Conservation (phyloP, 2,113 vertebrate species). For the Bombycilla garrulus region DNA sequence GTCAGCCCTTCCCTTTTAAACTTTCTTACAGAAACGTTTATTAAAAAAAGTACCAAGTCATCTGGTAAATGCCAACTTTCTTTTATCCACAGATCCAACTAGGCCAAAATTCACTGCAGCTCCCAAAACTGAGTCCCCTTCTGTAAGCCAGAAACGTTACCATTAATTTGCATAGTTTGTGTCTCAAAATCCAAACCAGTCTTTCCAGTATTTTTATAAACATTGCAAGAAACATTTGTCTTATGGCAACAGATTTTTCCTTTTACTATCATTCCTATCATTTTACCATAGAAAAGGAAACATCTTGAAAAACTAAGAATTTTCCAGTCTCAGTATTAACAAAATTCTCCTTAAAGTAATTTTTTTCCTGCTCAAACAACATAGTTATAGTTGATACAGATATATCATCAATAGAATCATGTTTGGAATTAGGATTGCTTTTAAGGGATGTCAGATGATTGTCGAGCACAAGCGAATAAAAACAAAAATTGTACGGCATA, state of each 20-base stretch:
- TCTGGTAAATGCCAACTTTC: background rate
- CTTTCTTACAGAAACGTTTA: background rate
- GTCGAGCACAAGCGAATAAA: background rate
- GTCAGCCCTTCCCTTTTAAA: background rate
- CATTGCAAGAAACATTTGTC: background rate
- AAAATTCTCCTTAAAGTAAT: background rate
- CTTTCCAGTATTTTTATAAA: background rate
- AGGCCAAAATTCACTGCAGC: background rate
- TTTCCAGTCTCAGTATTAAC: background rate
- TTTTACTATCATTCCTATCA: background rate
- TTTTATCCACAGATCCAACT: background rate
- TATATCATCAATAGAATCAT: background rate
- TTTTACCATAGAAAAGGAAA: background rate
- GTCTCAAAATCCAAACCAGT: background rate
- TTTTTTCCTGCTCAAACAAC: background rate
- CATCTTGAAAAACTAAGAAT: background rate
- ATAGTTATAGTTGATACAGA: background rate
- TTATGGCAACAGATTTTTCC: background rate
- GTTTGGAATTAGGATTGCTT: background rate
- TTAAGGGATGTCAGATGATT: background rate
- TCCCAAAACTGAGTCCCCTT: background rate
- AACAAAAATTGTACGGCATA: background rate
- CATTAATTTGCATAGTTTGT: background rate
- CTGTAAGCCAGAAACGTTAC: background rate
- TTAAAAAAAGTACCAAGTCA: background rate